Conservation (phyloP, 2,797 vertebrate genomes). For the Acanthis flammea region DNA sequence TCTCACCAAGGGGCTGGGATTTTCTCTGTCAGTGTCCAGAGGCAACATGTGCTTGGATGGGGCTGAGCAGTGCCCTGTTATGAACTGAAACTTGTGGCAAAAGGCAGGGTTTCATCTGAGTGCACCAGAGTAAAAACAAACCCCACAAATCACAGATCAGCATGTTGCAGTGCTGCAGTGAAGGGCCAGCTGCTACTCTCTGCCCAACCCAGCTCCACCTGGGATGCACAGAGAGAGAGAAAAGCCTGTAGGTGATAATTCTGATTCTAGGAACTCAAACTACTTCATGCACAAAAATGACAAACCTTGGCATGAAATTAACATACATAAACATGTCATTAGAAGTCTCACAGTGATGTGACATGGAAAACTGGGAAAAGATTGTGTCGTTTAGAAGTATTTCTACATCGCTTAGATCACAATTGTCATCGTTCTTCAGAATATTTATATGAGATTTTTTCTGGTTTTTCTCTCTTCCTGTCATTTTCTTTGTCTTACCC, state of each 20-base stretch:
- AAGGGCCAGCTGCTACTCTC: not conserved
- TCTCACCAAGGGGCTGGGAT: not conserved
- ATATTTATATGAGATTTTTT: not conserved
- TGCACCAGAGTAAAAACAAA: not conserved
- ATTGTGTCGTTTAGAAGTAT: not conserved
- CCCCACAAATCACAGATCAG: not conserved
- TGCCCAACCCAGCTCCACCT: not conserved
- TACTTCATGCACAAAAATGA: not conserved
- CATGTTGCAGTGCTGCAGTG: not conserved
- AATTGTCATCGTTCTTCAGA: not conserved
- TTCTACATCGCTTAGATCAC: not conserved
- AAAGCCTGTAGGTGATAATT: not conserved
- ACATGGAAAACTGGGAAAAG: not conserved
- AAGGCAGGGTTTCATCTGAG: not conserved
- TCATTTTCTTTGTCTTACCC: not conserved
- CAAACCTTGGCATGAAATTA: not conserved
- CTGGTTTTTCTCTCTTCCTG: not conserved
- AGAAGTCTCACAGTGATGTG: not conserved
- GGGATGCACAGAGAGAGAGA: not conserved
- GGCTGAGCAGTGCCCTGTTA: not conserved
- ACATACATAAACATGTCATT: not conserved
- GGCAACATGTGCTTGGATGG: rapidly evolving
- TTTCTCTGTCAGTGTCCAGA: not conserved
- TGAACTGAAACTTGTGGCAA: not conserved
- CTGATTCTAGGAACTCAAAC: not conserved